Percentiles rank a stretch among this genome's conserved stretches.
Conservation (phyloP, 2,888 invertebrate species). For the Diachrysia chrysitis region DNA sequence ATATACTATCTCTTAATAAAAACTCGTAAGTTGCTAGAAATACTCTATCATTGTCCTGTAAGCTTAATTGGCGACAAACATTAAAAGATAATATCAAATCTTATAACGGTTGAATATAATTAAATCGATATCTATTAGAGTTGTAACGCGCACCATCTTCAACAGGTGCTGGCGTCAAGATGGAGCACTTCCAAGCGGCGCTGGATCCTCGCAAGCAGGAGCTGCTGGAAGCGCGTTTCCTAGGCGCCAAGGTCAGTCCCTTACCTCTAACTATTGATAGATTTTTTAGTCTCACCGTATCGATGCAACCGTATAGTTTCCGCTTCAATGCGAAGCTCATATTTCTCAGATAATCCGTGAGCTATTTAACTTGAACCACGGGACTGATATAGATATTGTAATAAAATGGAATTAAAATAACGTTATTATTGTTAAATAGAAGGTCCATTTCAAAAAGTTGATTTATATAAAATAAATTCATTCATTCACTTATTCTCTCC, state of each 20-base stretch:
- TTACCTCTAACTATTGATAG: conserved; percentile 14
- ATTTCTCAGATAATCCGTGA: conserved; percentile 29
- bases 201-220: conserved; percentile 99
- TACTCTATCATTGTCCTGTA: not conserved
- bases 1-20: too few relatives aligned
- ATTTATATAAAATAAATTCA: too few relatives aligned
- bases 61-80: too few relatives aligned
- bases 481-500: too few relatives aligned
- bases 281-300: conserved; percentile 14
- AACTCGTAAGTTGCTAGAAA: not conserved
- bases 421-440: not conserved
- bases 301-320: conserved; percentile 21
- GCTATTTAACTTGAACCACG: conserved; percentile 29
- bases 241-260: conserved; percentile 97
- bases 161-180: conserved; percentile 96
- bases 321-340: conserved; percentile 23
- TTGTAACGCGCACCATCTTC: conserved; percentile 66
- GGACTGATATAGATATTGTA: not conserved
- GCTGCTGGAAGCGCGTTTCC: conserved; percentile 98
- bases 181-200: conserved; percentile 98
- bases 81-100: not conserved
- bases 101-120: not conserved
- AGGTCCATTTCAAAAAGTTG: not conserved
- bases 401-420: conserved; percentile 13
- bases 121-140: conserved; percentile 22